Percentiles rank a stretch among this genome's conserved stretches.
Evolutionary conservation across 2,113 vertebrate genomes (phyloP).

Genomic region (Calyptomena viridis): DNA sequence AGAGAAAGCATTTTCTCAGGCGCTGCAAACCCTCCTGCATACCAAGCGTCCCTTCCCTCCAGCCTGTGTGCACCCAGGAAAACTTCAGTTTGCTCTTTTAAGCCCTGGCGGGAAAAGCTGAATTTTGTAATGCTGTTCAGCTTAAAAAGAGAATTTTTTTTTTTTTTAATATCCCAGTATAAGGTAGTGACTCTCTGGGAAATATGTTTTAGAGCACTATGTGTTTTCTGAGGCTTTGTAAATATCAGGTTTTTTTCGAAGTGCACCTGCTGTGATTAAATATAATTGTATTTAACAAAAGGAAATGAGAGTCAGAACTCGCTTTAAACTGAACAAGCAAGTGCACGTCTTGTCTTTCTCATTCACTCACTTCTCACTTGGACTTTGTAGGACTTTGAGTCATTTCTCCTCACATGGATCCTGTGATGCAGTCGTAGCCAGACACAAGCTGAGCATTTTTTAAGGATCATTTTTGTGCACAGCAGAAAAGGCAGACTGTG

Average conservation of each 20-base stretch:
- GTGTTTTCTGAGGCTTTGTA: neutral
- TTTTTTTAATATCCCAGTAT: neutral
- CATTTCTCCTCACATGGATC: neutral
- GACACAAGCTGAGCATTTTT: neutral
- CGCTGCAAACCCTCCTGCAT: neutral
- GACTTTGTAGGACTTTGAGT: neutral
- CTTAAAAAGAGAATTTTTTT: neutral
- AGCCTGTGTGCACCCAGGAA: neutral
- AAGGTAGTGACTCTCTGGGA: neutral
- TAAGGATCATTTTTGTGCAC: neutral
- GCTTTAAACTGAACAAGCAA: neutral
- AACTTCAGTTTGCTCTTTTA: neutral
- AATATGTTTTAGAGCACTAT: neutral
- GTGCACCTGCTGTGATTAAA: slow-evolving; percentile 54
- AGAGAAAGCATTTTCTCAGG: slow-evolving; percentile 46
- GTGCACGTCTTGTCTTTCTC: neutral
- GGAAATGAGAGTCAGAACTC: neutral
- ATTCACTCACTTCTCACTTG: rapidly evolving
- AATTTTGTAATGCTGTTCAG: neutral
- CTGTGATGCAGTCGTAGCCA: rapidly evolving
- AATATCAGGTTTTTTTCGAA: neutral
- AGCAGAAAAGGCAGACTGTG: rapidly evolving
- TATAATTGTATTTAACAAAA: neutral
- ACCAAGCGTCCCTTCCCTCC: neutral
- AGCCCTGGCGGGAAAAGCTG: neutral